Evolutionary conservation across 2,113 vertebrate genomes (phyloP).

Genomic region (Phalacrocorax brasilianus): DNA sequence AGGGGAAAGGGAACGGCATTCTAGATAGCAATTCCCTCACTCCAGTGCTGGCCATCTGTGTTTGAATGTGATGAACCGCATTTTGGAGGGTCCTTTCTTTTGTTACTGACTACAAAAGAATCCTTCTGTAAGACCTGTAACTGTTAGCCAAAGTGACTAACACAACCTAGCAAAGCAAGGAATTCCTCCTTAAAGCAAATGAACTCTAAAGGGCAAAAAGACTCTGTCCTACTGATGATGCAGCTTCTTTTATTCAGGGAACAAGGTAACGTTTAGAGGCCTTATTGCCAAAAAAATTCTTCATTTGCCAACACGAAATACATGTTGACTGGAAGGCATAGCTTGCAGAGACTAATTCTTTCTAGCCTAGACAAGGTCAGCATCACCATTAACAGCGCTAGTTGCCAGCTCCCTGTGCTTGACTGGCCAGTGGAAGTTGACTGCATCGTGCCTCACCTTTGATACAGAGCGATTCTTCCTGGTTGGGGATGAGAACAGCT

Average conservation of each 20-base stretch:
- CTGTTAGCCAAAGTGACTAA: not conserved
- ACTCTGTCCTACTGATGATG: not conserved
- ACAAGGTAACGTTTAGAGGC: rapidly evolving
- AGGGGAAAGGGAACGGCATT: not conserved
- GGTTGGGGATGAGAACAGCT: conserved; percentile 9
- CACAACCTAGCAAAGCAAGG: no score
- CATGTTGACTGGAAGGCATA: not conserved
- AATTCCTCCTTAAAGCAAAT: not conserved
- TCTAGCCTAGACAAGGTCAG: not conserved
- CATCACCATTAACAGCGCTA: not conserved
- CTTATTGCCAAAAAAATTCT: rapidly evolving
- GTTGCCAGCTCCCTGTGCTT: not conserved
- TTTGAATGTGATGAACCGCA: not conserved
- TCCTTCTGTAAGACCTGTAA: not conserved
- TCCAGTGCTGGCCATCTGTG: not conserved
- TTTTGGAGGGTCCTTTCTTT: not conserved
- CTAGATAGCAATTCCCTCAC: not conserved
- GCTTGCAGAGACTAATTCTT: not conserved
- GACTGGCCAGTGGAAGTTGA: not conserved
- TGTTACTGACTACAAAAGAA: not conserved
- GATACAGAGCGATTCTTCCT: not conserved
- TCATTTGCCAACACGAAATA: not conserved
- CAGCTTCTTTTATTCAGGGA: not conserved
- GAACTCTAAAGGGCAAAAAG: not conserved
- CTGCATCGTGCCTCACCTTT: not conserved